phyloP scores from a whole-genome alignment of 2,113 vertebrate genomes.

The rabbit (Oryctolagus cuniculus) region mOryCun1.1 NC_091434.1:163224501-163225000 shows the following conservation, averaged over 20 bases:
- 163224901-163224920: conserved; percentile 33
- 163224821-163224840: conserved; percentile 48
- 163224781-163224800: conserved; percentile 14
- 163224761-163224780: not conserved
- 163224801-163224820: conserved; percentile 48
- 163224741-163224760: not conserved
- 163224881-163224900: not conserved
- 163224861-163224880: conserved; percentile 2
- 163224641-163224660: conserved; percentile 10
- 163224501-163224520: not conserved
- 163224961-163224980: not conserved
- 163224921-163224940: not conserved
- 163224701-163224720: not conserved
- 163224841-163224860: conserved; percentile 29
- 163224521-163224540: not conserved
- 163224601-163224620: conserved; percentile 41
- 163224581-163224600: conserved; percentile 29
- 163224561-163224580: not conserved
- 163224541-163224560: not conserved
- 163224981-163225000: not conserved
- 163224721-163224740: conserved; percentile 1
- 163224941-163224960: not conserved
- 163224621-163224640: not conserved
- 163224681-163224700: conserved; percentile 45
- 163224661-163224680: conserved; percentile 32